Evolutionary conservation across 2,113 vertebrate species (phyloP), one percentile per base, ranked within the genome.

Genomic region (Eretmochelys imbricata): DNA sequence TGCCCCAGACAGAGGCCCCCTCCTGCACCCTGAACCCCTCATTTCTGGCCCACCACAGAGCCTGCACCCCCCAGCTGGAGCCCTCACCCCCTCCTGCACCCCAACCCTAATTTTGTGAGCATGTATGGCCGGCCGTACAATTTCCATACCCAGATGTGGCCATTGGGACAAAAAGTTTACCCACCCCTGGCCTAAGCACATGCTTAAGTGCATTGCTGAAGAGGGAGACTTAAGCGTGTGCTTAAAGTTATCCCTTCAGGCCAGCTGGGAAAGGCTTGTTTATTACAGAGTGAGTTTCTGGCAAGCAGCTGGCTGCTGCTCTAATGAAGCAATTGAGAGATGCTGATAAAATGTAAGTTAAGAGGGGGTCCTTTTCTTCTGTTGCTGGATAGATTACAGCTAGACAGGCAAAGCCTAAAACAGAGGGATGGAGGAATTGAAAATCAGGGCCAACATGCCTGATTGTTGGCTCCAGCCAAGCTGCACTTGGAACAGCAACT

Each of bases 301-400:
- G 85, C 85, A 92, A 92, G 79, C 49, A 80, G 35, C 81, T 96
- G 85, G 51, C 85, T 88, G 81, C 62, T 79, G 78, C 75, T 93
- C 88, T 91, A 35, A 5, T 83, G 84, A 80, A 91, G 88, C 87
- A 89, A 94, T 65, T 85, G 35, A 46, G 78, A 90, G 54, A 91
- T 25, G 55, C 93, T 59, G 86, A 85, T 79, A 53, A 95, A 89
- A 84, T n/a, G 31, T 82, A 89, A 95, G 85, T 83, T 78, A 80
- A 81, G 80, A 92, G 38, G 82, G 31, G 51, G 69, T 85, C 91
- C 14, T 76, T 94, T 72, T 90, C 57, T 59, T 59, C 53, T 48
- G 1, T 92, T 91, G 46, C 88, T 80, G 51, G 59, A 83, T 57
- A 92, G 86, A 93, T 91, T 88, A 80, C 31, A 83, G 49, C 54